Conservation (phyloP, 2,888 invertebrate species). For the Dryocosmus kuriphilus region DNA sequence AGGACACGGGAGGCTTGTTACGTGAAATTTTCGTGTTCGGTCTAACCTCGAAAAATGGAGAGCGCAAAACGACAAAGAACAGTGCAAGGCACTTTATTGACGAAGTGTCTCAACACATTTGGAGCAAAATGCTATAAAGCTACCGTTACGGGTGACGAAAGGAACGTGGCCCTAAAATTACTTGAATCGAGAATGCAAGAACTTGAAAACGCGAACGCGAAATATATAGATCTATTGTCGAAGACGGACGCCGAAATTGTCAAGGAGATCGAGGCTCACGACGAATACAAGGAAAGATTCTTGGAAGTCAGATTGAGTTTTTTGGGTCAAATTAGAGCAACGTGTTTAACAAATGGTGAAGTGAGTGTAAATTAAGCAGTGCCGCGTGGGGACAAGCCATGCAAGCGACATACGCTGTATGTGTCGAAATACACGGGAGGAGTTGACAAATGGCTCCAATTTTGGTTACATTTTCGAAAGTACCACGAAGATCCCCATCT, state of each 20-base stretch:
- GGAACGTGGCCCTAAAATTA: constrained; percentile 41
- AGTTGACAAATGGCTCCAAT: constrained; percentile 52
- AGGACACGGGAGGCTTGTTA: too few species aligned
- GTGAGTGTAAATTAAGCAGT: too few species aligned
- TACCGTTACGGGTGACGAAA: constrained; percentile 1
- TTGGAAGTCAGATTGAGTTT: too few species aligned
- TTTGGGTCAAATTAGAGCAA: too few species aligned
- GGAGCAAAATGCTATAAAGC: too few species aligned
- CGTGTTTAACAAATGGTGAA: constrained; percentile 40
- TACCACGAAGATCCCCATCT: too few species aligned
- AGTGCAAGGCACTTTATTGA: constrained; percentile 49
- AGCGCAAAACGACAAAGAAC: too few species aligned
- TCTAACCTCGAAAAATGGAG: too few species aligned
- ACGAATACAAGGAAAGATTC: too few species aligned
- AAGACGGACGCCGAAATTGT: constrained; percentile 50
- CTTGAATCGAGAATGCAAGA: constrained; percentile 47
- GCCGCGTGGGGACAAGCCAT: constrained; percentile 54
- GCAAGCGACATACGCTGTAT: constrained; percentile 55
- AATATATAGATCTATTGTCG: too few species aligned
- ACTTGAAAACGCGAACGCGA: constrained; percentile 45
- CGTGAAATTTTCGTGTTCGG: too few species aligned
- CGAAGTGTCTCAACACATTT: constrained; percentile 46
- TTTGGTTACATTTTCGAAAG: constrained; percentile 45
- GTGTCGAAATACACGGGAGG: constrained; percentile 57
- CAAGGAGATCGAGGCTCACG: too few species aligned